Percentiles rank a stretch among this genome's conserved stretches.
phyloP scores from a whole-genome alignment of 2,113 vertebrate species.

The Corydoras sp. region DNA sequence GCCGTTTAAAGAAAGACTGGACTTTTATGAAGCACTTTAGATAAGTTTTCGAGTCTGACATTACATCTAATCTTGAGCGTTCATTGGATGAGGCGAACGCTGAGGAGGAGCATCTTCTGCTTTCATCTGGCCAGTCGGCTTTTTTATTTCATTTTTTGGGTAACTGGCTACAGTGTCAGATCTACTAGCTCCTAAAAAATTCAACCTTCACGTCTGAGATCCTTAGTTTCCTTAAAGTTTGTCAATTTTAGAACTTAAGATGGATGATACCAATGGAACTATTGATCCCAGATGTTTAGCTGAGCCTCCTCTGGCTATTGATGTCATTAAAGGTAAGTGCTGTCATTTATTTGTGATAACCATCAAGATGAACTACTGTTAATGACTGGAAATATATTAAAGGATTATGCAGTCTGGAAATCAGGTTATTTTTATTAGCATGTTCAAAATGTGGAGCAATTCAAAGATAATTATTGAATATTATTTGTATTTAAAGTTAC shows the following conservation, averaged over 20 bases:
- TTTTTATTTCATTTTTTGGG: too few species aligned
- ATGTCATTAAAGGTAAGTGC: conserved; percentile 63
- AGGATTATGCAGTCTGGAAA: neutral
- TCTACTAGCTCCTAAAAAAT: too few species aligned
- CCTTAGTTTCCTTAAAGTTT: neutral
- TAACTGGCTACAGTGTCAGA: too few species aligned
- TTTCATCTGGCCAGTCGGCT: neutral
- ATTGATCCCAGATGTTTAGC: conserved; percentile 64
- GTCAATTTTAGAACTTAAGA: conserved; percentile 27
- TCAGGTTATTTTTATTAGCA: neutral
- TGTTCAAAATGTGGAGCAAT: neutral
- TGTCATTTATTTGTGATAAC: neutral
- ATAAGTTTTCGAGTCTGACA: neutral
- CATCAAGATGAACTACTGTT: neutral
- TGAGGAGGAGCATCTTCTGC: conserved; percentile 3
- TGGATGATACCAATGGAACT: conserved; percentile 56
- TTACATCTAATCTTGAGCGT: neutral
- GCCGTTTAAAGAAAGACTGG: too few species aligned
- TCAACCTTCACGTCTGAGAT: neutral
- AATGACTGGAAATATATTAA: too few species aligned
- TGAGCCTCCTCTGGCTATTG: conserved; percentile 58
- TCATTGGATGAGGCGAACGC: neutral
- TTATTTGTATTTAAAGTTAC: too few species aligned
- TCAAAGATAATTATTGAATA: too few species aligned
- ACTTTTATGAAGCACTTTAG: neutral